Base-by-base conservation (phyloP, 2,888 invertebrate genomes). In the Gerris lacustris region DNA sequence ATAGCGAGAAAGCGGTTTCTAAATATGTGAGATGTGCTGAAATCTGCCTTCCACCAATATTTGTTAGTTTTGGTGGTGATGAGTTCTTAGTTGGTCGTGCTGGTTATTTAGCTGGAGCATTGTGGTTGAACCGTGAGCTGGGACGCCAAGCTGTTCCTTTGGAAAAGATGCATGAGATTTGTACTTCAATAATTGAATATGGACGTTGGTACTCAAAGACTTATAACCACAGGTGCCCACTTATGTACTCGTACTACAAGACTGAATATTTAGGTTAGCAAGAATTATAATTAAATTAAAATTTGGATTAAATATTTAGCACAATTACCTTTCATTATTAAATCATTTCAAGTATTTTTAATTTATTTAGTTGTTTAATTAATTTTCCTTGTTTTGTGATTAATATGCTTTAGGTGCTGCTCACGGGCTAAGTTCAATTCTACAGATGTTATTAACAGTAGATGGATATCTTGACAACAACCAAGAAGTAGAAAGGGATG, bases 31-130 rank as follows among this genome's bases (percentile, higher is more conserved):
- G 4, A 31, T 31, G 31, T 31, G 31, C 31, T 31, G 31, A 31
- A 31, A 31, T 31, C 31, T 31, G 31, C 31, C 31, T 31, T 31
- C 31, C 31, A 31, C 31, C 31, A 31, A 31, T 31, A 88, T 87
- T 76, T 80, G 87, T 11, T 83, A 84, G 67, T 77, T 84, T 85
- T 77, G 90, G 89, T 18, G 89, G 90, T 47, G 93, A 94, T 80
- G 94, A 94, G 79, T 82, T 92, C 43, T 88, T 94, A 77, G 91
- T 93, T 0, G 94, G 94, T 0, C 84, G 94, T 73, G 88, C 93
- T 66, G 94, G 94, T 0, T 94, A 89, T 77, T 79, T 94, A 0
- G 87, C 88, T 75, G 93, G 92, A 6, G 86, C 88, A 6, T 79
- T 91, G 45, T 91, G 91, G 88, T 79, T 94, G 45, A 82, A 83